phyloP scores from a whole-genome alignment of 2,888 invertebrate genomes.

The Monoplex corrugatus region DNA sequence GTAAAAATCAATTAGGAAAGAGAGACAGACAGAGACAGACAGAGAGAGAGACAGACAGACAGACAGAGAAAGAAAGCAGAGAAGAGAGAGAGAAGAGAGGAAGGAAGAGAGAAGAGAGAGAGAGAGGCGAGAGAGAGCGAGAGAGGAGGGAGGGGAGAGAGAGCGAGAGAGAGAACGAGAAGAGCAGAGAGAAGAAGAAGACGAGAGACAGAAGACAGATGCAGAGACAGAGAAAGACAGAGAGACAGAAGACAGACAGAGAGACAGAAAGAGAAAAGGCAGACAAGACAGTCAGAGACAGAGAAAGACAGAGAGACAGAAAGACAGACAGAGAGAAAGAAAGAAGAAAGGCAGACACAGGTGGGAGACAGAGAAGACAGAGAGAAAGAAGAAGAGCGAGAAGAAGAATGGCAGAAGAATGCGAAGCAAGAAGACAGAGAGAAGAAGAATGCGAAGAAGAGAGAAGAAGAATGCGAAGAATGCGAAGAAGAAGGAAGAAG shows the following conservation, averaged over 20 bases:
- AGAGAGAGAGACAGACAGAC: constrained; percentile 27
- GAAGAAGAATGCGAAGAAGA: neutral
- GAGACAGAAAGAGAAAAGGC: neutral
- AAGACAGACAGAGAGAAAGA: neutral
- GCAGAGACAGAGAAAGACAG: too few species aligned
- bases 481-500: too few species aligned
- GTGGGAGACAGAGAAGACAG: neutral
- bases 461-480: neutral
- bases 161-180: neutral
- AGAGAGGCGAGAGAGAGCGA: too few species aligned
- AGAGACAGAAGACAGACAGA: too few species aligned
- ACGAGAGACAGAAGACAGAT: too few species aligned
- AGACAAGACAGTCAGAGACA: neutral
- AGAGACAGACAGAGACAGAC: neutral
- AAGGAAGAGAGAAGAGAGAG: neutral
- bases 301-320: neutral
- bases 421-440: neutral
- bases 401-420: neutral
- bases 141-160: neutral
- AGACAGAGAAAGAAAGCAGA: constrained; percentile 14
- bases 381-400: neutral
- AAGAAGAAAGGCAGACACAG: neutral
- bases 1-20: neutral
- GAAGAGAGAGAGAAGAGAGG: neutral
- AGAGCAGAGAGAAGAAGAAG: too few species aligned